phyloP scores from a whole-genome alignment of 2,113 vertebrate species.

The Tetrao urogallus region DNA sequence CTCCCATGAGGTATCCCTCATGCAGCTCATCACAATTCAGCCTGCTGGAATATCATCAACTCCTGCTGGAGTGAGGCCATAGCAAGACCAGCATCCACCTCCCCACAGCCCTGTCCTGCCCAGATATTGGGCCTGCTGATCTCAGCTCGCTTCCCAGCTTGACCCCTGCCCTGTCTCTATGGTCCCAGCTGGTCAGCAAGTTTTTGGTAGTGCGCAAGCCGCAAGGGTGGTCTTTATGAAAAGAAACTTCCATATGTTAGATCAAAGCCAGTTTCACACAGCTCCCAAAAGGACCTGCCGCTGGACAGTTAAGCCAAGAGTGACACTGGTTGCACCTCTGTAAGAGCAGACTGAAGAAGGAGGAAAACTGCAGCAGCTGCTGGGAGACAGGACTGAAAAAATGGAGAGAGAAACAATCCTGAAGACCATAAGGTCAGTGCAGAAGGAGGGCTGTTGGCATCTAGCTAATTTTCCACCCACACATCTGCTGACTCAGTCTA shows the following conservation, averaged over 20 bases:
- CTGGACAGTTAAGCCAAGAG: background rate
- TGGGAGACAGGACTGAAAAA: background rate
- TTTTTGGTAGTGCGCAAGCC: background rate
- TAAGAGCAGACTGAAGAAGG: background rate
- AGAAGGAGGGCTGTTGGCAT: background rate
- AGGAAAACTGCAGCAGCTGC: background rate
- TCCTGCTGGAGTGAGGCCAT: background rate
- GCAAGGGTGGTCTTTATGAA: background rate
- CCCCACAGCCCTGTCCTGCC: too few relatives aligned
- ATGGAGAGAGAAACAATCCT: too few relatives aligned
- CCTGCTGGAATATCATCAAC: fast-evolving
- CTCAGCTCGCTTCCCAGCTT: background rate
- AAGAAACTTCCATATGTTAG: background rate
- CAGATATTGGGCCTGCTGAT: fast-evolving
- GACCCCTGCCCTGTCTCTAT: background rate
- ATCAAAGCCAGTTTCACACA: background rate
- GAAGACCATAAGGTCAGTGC: background rate
- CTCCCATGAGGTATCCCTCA: background rate
- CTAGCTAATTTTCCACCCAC: background rate
- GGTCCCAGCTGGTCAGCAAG: background rate
- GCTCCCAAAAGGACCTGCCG: background rate
- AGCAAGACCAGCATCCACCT: background rate
- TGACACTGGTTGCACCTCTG: background rate
- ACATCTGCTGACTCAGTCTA: background rate
- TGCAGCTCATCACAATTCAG: background rate